phyloP scores from a whole-genome alignment of 2,888 invertebrate species.

The Dryocosmus kuriphilus region DNA sequence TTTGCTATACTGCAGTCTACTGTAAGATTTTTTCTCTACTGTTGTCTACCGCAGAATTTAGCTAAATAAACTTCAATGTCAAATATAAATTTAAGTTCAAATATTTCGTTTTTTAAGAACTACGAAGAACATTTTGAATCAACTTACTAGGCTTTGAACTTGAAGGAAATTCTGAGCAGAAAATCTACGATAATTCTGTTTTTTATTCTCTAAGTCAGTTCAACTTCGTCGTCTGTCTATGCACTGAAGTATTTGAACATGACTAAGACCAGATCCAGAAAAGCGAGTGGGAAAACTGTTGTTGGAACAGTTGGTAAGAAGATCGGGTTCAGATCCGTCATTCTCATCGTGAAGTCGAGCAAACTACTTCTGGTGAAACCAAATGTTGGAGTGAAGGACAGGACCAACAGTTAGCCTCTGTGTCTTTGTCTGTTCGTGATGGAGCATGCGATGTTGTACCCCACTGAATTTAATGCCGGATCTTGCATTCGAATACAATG shows the following conservation, averaged over 20 bases:
- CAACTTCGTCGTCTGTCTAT: slow-evolving; percentile 87
- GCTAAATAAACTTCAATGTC: no score
- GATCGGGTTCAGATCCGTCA: slow-evolving; percentile 79
- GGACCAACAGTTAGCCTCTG: slow-evolving; percentile 85
- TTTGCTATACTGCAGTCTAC: no score
- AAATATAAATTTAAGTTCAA: no score
- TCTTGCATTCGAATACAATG: slow-evolving; percentile 83
- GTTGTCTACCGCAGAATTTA: no score
- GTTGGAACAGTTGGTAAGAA: slow-evolving; percentile 77
- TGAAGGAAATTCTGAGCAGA: slow-evolving; percentile 74
- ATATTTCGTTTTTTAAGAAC: no score
- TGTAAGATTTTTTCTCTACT: no score
- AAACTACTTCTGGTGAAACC: slow-evolving; percentile 59
- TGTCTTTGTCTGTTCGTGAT: slow-evolving; percentile 77
- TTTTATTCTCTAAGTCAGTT: slow-evolving; percentile 89
- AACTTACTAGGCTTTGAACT: slow-evolving; percentile 74
- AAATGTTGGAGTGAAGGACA: slow-evolving; percentile 83
- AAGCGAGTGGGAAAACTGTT: slow-evolving; percentile 79
- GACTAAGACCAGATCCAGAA: slow-evolving; percentile 60
- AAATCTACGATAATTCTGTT: slow-evolving; percentile 69
- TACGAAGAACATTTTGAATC: slow-evolving; percentile 6
- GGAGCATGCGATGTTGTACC: slow-evolving; percentile 66
- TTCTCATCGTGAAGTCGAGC: slow-evolving; percentile 72
- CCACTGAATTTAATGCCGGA: slow-evolving; percentile 39
- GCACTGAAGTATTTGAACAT: slow-evolving; percentile 79